Conservation (phyloP, 2,113 vertebrate genomes). For the Gallinago undulata region DNA sequence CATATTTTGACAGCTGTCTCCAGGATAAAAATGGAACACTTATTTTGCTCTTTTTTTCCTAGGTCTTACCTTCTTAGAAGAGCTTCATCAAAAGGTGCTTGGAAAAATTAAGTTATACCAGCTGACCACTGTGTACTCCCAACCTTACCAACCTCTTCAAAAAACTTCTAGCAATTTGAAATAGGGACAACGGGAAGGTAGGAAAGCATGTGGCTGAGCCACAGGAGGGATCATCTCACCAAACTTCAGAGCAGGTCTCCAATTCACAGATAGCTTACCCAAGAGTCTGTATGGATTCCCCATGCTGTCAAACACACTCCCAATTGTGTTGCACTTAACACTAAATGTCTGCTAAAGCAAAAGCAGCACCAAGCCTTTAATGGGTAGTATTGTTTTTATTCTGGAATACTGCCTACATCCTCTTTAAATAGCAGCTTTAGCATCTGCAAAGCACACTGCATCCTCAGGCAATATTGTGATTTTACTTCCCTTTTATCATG, state of each 20-base stretch:
- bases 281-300: neutral
- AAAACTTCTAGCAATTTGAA: neutral
- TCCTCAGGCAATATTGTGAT: neutral
- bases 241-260: neutral
- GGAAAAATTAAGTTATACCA: neutral
- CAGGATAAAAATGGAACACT: neutral
- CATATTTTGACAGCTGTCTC: neutral
- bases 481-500: neutral
- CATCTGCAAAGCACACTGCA: neutral
- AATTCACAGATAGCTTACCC: neutral
- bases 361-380: neutral
- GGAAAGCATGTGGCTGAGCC: neutral
- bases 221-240: neutral
- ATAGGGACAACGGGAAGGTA: fast-evolving
- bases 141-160: neutral
- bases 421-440: neutral
- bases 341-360: neutral
- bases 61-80: neutral
- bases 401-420: neutral
- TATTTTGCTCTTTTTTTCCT: neutral
- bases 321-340: neutral
- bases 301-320: neutral
- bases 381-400: neutral
- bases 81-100: neutral
- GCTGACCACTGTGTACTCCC: neutral